Evolutionary conservation across 2,888 invertebrate species (phyloP), one percentile per base, ranked within the genome.

Genomic region (Lepidonotus clava): DNA sequence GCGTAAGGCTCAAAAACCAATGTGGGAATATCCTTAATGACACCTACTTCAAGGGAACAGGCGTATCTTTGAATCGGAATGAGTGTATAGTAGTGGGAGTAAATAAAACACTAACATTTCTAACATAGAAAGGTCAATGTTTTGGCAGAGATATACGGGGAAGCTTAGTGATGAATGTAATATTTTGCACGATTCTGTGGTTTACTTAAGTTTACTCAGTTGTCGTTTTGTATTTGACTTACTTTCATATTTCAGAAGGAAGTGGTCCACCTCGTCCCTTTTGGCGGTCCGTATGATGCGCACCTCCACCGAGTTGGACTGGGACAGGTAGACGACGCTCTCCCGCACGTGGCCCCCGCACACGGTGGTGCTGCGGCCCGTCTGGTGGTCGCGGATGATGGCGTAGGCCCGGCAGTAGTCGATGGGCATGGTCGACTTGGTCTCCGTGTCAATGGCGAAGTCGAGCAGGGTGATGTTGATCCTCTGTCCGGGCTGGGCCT

Each of bases 381-480:
- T 67, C 32, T 67, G 67, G 6, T 36, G 11, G 18, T 85, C 85
- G 18, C 85, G 34, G 34, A 85, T 38, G 24, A 85, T 85, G 4
- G 85, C 85, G 51, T 85, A 85, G 32, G 85, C 85, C 34, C 66
- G 34, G 51, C 85, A 85, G 71, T 67, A 85, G 18, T 85, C 85
- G 5, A 40, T 14, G 18, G 67, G 24, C 38, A 40, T 76, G 24
- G 46, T 28, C n/a, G 41, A 6, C 38, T 46, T 76, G 66, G 86
- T 83, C 8, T 84, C 80, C 34, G 36, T 56, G 8, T 84, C 76
- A 6, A 83, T 34, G 5, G 85, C 77, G 84, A 88, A 87, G 80
- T 88, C 88, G 56, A 80, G 24, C 61, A 88, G 85, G 1, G 87
- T 88, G 36, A 88, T 41, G 56, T 87, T 86, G 66, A 88, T 87